Evolutionary conservation across 1,140 invertebrate species (phyloP).

Genomic region (Micrasema longulum): DNA sequence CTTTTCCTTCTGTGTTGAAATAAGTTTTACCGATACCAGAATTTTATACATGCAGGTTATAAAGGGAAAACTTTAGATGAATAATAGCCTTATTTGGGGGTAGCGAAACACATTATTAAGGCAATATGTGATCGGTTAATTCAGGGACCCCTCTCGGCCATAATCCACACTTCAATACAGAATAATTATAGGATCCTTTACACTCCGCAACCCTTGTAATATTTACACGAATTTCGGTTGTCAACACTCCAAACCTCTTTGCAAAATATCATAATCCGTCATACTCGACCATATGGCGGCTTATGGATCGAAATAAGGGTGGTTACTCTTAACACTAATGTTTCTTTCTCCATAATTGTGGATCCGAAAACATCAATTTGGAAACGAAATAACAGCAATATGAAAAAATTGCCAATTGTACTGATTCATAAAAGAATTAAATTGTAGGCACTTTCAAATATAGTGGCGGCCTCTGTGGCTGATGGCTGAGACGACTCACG

Average conservation of each 20-base stretch:
- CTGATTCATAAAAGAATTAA: no score
- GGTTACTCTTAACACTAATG: slow-evolving; percentile 3
- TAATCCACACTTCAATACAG: slow-evolving; percentile 40
- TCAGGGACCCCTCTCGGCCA: not conserved
- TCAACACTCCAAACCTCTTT: slow-evolving; percentile 43
- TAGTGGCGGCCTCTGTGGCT: no score
- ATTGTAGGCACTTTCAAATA: no score
- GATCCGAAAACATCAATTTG: no score
- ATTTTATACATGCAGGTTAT: no score
- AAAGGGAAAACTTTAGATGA: no score
- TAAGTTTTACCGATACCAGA: no score
- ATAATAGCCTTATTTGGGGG: not conserved
- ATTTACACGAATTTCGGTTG: slow-evolving; percentile 28
- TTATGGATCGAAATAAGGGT: not conserved
- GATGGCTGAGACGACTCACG: no score
- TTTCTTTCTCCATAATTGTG: no score
- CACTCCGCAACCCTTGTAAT: slow-evolving; percentile 33
- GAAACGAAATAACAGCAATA: no score
- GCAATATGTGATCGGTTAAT: slow-evolving; percentile 32
- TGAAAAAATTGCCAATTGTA: no score
- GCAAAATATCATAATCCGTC: slow-evolving; percentile 50
- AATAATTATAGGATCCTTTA: slow-evolving; percentile 42
- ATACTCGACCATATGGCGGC: slow-evolving; percentile 44
- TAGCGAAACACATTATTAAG: slow-evolving; percentile 19
- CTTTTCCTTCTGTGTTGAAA: no score